phyloP scores from a whole-genome alignment of 2,888 invertebrate species.

The Drosophila ezoana region DNA sequence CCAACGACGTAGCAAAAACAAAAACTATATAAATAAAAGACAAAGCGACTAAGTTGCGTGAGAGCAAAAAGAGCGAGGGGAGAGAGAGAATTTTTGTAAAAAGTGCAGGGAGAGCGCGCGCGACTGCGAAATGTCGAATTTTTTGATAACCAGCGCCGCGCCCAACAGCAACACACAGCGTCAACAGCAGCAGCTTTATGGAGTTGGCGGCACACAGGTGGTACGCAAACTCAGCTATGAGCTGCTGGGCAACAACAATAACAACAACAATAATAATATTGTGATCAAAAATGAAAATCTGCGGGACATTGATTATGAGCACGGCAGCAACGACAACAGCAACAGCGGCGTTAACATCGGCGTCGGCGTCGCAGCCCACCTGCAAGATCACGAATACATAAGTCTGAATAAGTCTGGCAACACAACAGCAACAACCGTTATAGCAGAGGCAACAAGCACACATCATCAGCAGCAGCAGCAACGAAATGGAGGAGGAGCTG shows the following conservation, averaged over 20 bases:
- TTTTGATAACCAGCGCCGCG: slow-evolving; percentile 72
- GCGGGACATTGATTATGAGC: slow-evolving; percentile 62
- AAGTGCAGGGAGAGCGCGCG: slow-evolving; percentile 36
- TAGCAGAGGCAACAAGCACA: slow-evolving; percentile 39
- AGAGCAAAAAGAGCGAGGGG: slow-evolving; percentile 22
- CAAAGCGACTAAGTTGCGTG: slow-evolving; percentile 10
- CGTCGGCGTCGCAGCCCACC: slow-evolving; percentile 86
- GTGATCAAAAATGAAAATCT: slow-evolving; percentile 68
- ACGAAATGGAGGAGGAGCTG: slow-evolving; percentile 84
- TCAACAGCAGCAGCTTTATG: slow-evolving; percentile 56
- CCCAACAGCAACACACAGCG: slow-evolving; percentile 65
- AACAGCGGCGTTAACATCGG: slow-evolving; percentile 47
- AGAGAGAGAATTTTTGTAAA: slow-evolving; percentile 42
- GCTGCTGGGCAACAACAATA: slow-evolving; percentile 42
- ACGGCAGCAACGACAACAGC: slow-evolving; percentile 49
- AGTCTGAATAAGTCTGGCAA: slow-evolving; percentile 85
- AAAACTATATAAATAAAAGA: slow-evolving; percentile 9
- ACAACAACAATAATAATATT: slow-evolving; percentile 57
- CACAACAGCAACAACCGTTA: slow-evolving; percentile 79
- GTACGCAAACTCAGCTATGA: slow-evolving; percentile 78
- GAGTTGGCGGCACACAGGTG: slow-evolving; percentile 56
- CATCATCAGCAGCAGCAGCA: slow-evolving; percentile 85
- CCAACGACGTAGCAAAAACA: slow-evolving; percentile 59
- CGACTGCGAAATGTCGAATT: slow-evolving; percentile 81
- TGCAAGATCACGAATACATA: slow-evolving; percentile 94